Base-by-base conservation (phyloP, 2,888 invertebrate genomes). In the Electrophaes corylata region DNA sequence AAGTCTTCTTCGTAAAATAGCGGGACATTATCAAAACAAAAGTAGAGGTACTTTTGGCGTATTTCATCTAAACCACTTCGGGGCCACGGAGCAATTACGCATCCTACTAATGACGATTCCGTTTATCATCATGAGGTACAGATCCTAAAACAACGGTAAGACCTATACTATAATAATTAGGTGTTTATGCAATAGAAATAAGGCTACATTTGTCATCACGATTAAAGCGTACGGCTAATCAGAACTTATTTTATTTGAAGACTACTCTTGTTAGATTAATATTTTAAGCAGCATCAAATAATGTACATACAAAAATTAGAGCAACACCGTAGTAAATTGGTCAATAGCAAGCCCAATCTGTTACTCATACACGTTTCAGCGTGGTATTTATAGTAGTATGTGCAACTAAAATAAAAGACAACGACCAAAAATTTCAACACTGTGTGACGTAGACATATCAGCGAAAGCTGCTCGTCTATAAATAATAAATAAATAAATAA, bases 171-270 rank as follows among this genome's bases (percentile, higher is more conserved):
- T 16, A 16, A 12, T 14, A 10, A 3, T 14, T 39, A 3, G 14
- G 12, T 35, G 19, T 40, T 40, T 40, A 11, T 18, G 19, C 10
- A 39, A 39, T 19, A 11, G 3, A 40, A 45, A 29, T 45, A 45
- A 44, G 44, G 44, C 44, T 45, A 31, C 16, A 31, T 31, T 44
- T 44, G 29, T 45, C 44, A 11, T 29, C 11, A 45, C 18, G 16
- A 33, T 12, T 33, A 46, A 19, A 46, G 46, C 33, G 33, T 16
- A 18, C 16, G 16, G 10, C 16, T 37, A 37, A 37, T 1, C 16
- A 3, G 16, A 37, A 37, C 5, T 35, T 4, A 35, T 35, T 12
- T n/a, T 12, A 4, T 12, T 12, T 3, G 0, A 35, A 35, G 14
- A 14, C 12, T 35, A 12, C 35, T 1, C 12, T 35, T 35, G 4